Conservation (phyloP, 2,113 vertebrate species). For the Hoplias malabaricus region DNA sequence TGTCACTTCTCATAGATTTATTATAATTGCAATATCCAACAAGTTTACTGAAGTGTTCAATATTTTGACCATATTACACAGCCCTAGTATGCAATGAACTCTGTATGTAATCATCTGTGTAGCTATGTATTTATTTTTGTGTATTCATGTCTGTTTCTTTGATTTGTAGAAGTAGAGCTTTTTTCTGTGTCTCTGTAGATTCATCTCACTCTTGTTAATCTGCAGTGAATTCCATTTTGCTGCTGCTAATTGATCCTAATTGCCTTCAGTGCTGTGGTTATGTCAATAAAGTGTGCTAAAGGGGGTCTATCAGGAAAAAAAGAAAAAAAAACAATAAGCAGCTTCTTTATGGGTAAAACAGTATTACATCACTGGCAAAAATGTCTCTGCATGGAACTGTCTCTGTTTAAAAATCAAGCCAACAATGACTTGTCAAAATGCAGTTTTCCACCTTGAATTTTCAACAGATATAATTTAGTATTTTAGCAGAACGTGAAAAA, state of each 20-base stretch:
- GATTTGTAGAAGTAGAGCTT: neutral
- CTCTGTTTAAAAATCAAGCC: neutral
- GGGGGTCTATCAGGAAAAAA: constrained; percentile 41
- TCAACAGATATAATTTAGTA: neutral
- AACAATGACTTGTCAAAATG: neutral
- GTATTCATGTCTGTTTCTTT: neutral
- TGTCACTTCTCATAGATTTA: no score
- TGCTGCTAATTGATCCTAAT: constrained; percentile 56
- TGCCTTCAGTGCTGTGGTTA: constrained; percentile 43
- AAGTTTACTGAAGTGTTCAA: no score
- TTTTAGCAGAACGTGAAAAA: neutral
- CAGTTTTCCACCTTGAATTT: neutral
- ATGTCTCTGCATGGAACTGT: neutral
- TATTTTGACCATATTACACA: no score
- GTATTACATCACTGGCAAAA: constrained; percentile 36
- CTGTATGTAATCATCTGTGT: no score
- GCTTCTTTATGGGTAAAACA: constrained; percentile 17
- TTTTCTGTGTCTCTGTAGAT: constrained; percentile 5
- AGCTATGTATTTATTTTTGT: neutral
- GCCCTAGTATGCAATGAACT: no score
- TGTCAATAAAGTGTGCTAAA: constrained; percentile 38
- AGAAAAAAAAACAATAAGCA: constrained; percentile 45
- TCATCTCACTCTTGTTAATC: constrained; percentile 44
- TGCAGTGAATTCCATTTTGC: constrained; percentile 54
- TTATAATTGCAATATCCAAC: no score